Evolutionary conservation across 2,797 vertebrate genomes (phyloP), one percentile per base, ranked within the genome.

Genomic region (Poeciliopsis presidionis): DNA sequence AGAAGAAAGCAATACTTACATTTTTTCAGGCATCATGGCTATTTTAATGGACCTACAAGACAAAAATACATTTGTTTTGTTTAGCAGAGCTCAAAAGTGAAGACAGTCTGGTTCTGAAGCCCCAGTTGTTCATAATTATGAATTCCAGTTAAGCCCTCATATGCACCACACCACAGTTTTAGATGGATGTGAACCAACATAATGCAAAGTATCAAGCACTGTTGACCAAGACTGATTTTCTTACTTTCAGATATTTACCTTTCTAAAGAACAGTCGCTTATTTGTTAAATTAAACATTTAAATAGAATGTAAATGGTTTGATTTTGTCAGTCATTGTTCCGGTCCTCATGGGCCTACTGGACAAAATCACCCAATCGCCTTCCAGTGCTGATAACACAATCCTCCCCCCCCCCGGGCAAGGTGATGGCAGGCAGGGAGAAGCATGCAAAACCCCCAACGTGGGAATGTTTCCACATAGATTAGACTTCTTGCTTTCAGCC

Each of bases 11-110:
- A 83, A 81, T 78, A 95, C 96, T 95, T 87, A 96, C 94, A 22
- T 81, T 88, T 93, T 93, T 84, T 95, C 95, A 3, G 95, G 95
- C 96, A 95, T 96, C 90, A 93, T 95, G 90, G 84, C 75, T 86
- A 84, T 91, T 81, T 84, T 9, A 78, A 13, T 46, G 1, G 61
- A 78, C 79, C 95, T 96, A 88, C 59, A 92, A 93, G 92, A 93
- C 87, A 95, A 90, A 94, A 95, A 95, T 92, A 95, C 94, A 89
- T 81, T 73, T 63, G 80, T 91, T 91, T 77, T 86, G 74, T 83
- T 86, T 41, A 81, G 79, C 89, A 90, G 90, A 85, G 81, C 73
- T 78, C 18, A 49, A 81, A 78, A 53, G 49, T 43, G 28, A 86
- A 83, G 86, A 61, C 55, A 82, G 86, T 84, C 89, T 83, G 59